Conservation (phyloP, 64 coral and sea anemone species). For the Actinia equina region DNA sequence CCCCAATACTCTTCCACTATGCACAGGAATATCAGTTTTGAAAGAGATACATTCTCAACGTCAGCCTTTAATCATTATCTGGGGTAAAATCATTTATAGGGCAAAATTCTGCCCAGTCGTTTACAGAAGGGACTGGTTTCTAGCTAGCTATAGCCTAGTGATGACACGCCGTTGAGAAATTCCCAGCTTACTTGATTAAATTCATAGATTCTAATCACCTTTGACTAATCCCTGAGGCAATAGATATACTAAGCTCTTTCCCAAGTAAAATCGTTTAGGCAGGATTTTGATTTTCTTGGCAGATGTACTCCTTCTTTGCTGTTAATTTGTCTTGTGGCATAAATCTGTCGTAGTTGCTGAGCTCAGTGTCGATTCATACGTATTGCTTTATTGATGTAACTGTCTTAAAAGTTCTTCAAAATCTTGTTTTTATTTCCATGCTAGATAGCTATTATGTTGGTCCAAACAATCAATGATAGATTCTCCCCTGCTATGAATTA, state of each 20-base stretch:
- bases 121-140: background rate
- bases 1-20: too few species aligned
- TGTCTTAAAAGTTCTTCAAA: background rate
- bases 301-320: background rate
- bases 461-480: background rate
- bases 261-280: background rate
- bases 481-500: background rate
- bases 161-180: background rate
- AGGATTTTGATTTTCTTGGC: slow-evolving; percentile 6
- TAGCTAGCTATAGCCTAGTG: background rate
- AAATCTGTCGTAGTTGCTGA: background rate
- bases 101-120: too few species aligned
- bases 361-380: background rate
- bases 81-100: too few species aligned
- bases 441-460: slow-evolving; percentile 17
- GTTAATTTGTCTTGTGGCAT: background rate
- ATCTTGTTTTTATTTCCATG: background rate
- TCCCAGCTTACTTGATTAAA: background rate
- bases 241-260: background rate
- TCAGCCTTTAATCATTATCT: too few species aligned
- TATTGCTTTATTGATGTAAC: background rate
- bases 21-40: too few species aligned
- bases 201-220: background rate
- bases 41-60: too few species aligned
- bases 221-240: background rate